A percentile compares a stretch with the other conserved stretches of the same genome.
phyloP scores from a whole-genome alignment of 2,113 vertebrate genomes.

The Hirundichthys speculiger region DNA sequence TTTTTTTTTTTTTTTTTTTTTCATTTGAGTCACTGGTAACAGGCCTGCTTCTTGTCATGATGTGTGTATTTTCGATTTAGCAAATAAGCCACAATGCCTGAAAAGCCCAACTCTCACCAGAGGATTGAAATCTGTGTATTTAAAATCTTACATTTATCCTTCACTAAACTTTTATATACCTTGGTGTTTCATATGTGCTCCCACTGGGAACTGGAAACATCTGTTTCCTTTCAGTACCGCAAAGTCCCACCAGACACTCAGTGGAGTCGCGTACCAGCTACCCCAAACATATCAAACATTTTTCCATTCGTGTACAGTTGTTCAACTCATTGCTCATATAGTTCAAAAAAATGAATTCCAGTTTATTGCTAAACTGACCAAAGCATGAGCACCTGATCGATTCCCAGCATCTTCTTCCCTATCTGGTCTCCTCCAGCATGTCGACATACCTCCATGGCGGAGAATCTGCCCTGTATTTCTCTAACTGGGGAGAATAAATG shows the following conservation, averaged over 20 bases:
- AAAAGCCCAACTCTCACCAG: slow-evolving; percentile 39
- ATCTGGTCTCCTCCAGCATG: slow-evolving; percentile 41
- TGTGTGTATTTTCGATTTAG: slow-evolving; percentile 19
- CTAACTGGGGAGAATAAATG: slow-evolving; percentile 1
- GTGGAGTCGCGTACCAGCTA: slow-evolving; percentile 41
- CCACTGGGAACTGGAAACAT: slow-evolving; percentile 65
- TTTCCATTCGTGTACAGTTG: slow-evolving; percentile 30
- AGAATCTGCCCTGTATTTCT: slow-evolving; percentile 28
- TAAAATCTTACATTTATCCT: slow-evolving; percentile 65
- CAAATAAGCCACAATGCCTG: slow-evolving; percentile 22
- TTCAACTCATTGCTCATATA: slow-evolving; percentile 43
- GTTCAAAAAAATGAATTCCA: slow-evolving; percentile 36
- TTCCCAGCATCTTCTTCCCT: slow-evolving; percentile 23
- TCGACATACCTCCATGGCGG: slow-evolving; percentile 26
- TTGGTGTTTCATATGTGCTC: slow-evolving; percentile 44
- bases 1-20: not conserved
- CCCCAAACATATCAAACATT: slow-evolving; percentile 47
- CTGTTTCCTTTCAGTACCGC: slow-evolving; percentile 68
- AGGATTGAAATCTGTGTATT: slow-evolving; percentile 56
- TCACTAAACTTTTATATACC: slow-evolving; percentile 60
- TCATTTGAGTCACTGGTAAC: not conserved
- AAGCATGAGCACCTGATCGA: slow-evolving; percentile 32
- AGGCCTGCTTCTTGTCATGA: not conserved
- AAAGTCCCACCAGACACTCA: slow-evolving; percentile 52
- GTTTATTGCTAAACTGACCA: slow-evolving; percentile 27